Percentiles rank a stretch among this genome's conserved stretches.
Evolutionary conservation across 2,888 invertebrate genomes (phyloP).

Genomic region (Xylophagus ater): DNA sequence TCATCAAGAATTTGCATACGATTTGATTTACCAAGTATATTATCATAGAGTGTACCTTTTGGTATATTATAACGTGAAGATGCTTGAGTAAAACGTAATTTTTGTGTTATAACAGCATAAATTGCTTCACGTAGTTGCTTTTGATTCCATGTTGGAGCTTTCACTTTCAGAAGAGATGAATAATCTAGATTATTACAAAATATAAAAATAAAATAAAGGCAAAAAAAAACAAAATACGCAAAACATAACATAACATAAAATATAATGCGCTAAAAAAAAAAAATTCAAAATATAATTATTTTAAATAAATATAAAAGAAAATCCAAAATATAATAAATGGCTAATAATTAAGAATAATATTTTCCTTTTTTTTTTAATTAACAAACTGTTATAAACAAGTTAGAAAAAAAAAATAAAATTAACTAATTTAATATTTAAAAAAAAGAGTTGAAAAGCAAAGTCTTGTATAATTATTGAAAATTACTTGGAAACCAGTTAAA

Average conservation of each 20-base stretch:
- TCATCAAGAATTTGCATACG: slow-evolving; percentile 65
- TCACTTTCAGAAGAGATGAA: slow-evolving; percentile 56
- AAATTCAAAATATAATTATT: too few relatives aligned
- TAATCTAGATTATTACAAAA: slow-evolving; percentile 37
- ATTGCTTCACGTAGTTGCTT: slow-evolving; percentile 64
- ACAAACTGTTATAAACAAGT: too few relatives aligned
- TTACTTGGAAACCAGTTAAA: too few relatives aligned
- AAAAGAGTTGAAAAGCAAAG: too few relatives aligned
- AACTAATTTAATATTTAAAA: too few relatives aligned
- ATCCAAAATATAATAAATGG: too few relatives aligned
- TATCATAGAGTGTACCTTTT: slow-evolving; percentile 67
- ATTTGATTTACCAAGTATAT: slow-evolving; percentile 64
- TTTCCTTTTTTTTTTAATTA: too few relatives aligned
- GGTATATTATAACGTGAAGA: slow-evolving; percentile 60
- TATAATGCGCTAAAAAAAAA: too few relatives aligned
- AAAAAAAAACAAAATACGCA: slow-evolving; percentile 28
- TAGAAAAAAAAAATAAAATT: too few relatives aligned
- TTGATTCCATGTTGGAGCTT: slow-evolving; percentile 65
- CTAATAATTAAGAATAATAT: too few relatives aligned
- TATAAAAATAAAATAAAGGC: slow-evolving; percentile 25
- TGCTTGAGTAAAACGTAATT: slow-evolving; percentile 67
- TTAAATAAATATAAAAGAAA: too few relatives aligned
- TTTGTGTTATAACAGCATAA: slow-evolving; percentile 61
- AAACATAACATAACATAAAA: slow-evolving; percentile 20
- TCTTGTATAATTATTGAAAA: too few relatives aligned